A percentile compares a stretch with the other conserved stretches of the same genome.
phyloP scores from a whole-genome alignment of 2,888 invertebrate species.

The Hirtodrosophila confusa region DNA sequence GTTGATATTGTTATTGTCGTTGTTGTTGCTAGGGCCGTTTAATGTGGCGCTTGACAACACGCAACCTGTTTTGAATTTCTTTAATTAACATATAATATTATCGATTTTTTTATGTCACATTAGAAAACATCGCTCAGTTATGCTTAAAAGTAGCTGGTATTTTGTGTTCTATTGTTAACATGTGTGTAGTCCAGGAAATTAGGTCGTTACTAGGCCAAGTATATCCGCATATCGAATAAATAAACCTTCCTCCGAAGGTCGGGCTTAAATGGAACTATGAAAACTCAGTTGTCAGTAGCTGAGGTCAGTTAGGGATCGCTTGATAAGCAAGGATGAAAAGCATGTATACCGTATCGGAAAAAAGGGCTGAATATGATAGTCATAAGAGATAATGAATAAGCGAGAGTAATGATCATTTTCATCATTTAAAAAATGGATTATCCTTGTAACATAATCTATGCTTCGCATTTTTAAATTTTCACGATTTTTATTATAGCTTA shows the following conservation, averaged over 20 bases:
- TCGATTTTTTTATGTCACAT: slow-evolving; percentile 32
- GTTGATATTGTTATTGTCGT: not conserved
- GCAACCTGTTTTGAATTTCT: slow-evolving; percentile 36
- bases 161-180: not conserved
- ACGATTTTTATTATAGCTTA: too few species aligned
- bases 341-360: too few species aligned
- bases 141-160: slow-evolving; percentile 6
- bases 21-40: slow-evolving; percentile 32
- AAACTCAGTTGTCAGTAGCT: not conserved
- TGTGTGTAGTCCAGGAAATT: slow-evolving; percentile 6
- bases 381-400: too few species aligned
- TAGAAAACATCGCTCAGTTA: slow-evolving; percentile 11
- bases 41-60: slow-evolving; percentile 35
- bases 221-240: slow-evolving; percentile 29
- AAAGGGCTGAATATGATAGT: too few species aligned
- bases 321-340: too few species aligned
- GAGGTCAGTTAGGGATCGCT: slow-evolving; percentile 16
- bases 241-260: slow-evolving; percentile 1
- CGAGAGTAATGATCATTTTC: too few species aligned
- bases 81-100: slow-evolving; percentile 48
- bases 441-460: too few species aligned
- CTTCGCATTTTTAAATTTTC: too few species aligned
- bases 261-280: not conserved
- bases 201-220: slow-evolving; percentile 33
- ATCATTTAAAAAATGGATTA: too few species aligned